Percentiles rank a stretch among this genome's conserved stretches.
Conservation (phyloP, 2,888 invertebrate species). For the Tethea ocularis region DNA sequence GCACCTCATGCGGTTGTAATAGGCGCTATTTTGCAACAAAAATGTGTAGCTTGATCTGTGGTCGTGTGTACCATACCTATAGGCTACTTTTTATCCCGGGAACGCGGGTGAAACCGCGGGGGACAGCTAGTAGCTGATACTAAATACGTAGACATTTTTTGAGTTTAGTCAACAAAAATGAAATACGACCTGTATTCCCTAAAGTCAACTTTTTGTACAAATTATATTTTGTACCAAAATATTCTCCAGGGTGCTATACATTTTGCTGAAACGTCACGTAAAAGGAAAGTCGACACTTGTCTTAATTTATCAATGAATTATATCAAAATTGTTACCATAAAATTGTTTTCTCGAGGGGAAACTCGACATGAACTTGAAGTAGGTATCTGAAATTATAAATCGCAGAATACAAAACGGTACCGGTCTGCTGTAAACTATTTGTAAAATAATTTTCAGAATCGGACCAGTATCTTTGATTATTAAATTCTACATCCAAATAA, state of each 20-base stretch:
- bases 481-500: no score
- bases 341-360: background rate
- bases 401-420: background rate
- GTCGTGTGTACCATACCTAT: no score
- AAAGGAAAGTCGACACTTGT: slow-evolving; percentile 2
- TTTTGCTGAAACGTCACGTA: slow-evolving; percentile 2
- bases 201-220: slow-evolving; percentile 1
- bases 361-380: background rate
- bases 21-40: no score
- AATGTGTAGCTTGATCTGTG: no score
- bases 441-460: no score
- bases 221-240: slow-evolving; percentile 4
- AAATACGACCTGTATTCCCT: slow-evolving; percentile 4
- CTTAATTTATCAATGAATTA: slow-evolving; percentile 4
- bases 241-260: slow-evolving; percentile 3
- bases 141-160: background rate
- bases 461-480: no score
- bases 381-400: background rate
- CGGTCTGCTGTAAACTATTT: background rate
- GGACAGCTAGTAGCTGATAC: no score
- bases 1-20: no score
- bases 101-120: no score
- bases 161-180: background rate
- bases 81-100: no score
- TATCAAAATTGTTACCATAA: background rate